Evolutionary conservation across 2,888 invertebrate genomes (phyloP), one percentile per base, ranked within the genome.

Genomic region (Rhingia campestris): DNA sequence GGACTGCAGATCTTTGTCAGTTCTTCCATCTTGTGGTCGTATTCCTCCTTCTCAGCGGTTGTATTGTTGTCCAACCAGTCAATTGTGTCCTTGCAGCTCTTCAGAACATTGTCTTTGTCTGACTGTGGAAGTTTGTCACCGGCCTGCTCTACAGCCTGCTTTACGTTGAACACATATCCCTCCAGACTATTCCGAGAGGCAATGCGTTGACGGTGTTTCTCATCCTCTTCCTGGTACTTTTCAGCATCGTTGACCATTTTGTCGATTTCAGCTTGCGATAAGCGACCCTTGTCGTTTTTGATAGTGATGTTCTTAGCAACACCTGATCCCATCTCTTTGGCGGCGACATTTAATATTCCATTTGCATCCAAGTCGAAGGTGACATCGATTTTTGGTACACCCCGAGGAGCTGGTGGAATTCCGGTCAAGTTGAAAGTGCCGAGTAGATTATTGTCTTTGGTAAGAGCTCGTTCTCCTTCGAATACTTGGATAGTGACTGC

Each of bases 391-490:
- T 94, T 97, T 85, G 94, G 98, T 86, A 95, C 97, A 89, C 95
- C 98, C 86, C 94, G 96, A 76, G 95, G 98, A 90, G 96, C 97
- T n/a, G 98, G 98, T 1, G 98, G 98, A 89, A 99, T 98, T 41
- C 98, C 98, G 5, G 96, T 96, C 66, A 99, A 93, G 91, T 99
- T 97, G 92, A 99, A 99, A 90, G 97, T 98, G 72, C 99, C 99
- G 85, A 99, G 94, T 53, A 97, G 93, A 91, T 98, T 97, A 93
- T 98, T 98, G 91, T 97, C 97, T 89, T 96, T 97, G 86, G 97
- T 97, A 97, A 98, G 96, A 53, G 97, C 96, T 43, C 96, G 92
- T 91, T 96, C 96, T 37, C 96, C 96, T 89, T 96, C 95, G 89
- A 93, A 95, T 12, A 95, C 95, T 89, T 95, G 94, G 80, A 96